Base-by-base conservation (phyloP, 1,140 invertebrate species). In the Adelges cooleyi region DNA sequence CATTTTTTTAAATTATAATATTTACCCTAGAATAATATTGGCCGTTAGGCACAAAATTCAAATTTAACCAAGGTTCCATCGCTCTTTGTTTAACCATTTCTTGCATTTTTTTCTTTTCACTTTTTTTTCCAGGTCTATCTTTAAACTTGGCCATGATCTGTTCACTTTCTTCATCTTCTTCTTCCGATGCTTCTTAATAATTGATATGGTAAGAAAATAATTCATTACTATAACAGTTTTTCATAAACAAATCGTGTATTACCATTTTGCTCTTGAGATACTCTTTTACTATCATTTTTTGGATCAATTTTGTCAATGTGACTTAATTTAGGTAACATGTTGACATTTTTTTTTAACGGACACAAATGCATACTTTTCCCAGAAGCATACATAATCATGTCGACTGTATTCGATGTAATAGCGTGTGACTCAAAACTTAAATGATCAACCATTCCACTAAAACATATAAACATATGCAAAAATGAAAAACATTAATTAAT, bases 91-190 rank as follows among this genome's bases (percentile, higher is more conserved):
- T 48, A 3, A 62, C 56, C 56, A 62, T 62, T 17, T 62, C 56
- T 48, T 62, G 56, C 56, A 62, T 33, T 48, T 62, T 62, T 46
- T 62, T 62, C 25, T 62, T 62, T 62, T 62, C 56, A 62, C 25
- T 48, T 62, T 62, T 62, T 48, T 46, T 62, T 15, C 56, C 42
- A 33, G 56, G 56, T 15, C 56, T 44, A 15, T 62, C 56, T 62
- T 62, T 62, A n/a, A 62, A 62, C 29, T 62, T 62, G 18, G 56
- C 56, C 42, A 62, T 62, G 20, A 62, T 62, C 4, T 62, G 56
- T 29, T 62, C 56, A 48, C 56, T 62, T 48, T 62, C 56, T 25
- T 59, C 54, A 15, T 59, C 54, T 9, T 62, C 56, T n/a, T 59
- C 54, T 9, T 62, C 56, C 25, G 10, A 18, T n/a, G 6, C 51